phyloP scores from a whole-genome alignment of 2,888 invertebrate species.

The Platycheirus albimanus region DNA sequence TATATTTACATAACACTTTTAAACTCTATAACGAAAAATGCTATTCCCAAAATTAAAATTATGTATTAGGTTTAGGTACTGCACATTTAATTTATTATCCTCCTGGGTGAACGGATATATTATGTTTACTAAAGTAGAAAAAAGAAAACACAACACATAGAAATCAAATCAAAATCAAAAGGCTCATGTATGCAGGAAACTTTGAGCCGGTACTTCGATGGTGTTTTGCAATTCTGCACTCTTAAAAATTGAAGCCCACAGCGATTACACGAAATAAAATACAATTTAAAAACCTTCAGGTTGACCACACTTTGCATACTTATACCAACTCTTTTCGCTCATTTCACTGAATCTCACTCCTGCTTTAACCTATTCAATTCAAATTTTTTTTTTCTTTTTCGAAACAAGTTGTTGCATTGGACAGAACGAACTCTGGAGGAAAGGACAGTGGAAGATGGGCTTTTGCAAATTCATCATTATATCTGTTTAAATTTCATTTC shows the following conservation, averaged over 20 bases:
- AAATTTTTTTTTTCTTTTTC: conserved; percentile 31
- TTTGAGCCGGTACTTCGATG: not conserved
- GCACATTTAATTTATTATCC: too few relatives aligned
- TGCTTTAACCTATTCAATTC: conserved; percentile 38
- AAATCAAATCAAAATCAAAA: not conserved
- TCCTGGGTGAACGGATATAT: too few relatives aligned
- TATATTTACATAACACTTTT: too few relatives aligned
- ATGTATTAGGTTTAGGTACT: too few relatives aligned
- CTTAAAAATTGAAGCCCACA: conserved; percentile 50
- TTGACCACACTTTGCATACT: conserved; percentile 35
- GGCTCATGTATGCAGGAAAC: not conserved
- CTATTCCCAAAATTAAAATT: not conserved
- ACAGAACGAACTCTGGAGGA: conserved; percentile 3
- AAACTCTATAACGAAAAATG: conserved; percentile 27
- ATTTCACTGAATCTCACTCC: conserved; percentile 20
- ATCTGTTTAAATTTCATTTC: conserved; percentile 59
- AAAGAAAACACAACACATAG: too few relatives aligned
- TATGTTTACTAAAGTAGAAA: too few relatives aligned
- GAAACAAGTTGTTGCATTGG: conserved; percentile 46
- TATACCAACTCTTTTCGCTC: not conserved
- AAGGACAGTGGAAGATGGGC: conserved; percentile 7
- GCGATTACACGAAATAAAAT: conserved; percentile 46
- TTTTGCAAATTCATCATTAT: conserved; percentile 56
- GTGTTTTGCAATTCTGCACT: conserved; percentile 31
- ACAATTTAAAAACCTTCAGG: conserved; percentile 27